Base-by-base conservation (phyloP, 2,888 invertebrate species). In the Monoplex corrugatus region DNA sequence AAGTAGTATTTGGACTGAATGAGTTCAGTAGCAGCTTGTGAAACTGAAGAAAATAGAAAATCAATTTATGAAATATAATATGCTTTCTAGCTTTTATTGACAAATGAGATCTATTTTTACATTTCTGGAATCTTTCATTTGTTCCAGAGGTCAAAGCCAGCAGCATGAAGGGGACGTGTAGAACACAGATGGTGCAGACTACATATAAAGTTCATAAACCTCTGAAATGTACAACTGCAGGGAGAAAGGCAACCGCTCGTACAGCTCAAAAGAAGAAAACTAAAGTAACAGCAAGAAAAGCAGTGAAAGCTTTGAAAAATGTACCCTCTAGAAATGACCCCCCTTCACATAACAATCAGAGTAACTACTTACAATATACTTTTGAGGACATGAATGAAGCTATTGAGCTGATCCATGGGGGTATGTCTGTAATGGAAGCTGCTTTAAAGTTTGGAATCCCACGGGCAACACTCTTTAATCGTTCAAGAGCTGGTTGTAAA, bases 401-500 rank as follows among this genome's bases (percentile, higher is more conserved):
- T 72, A 82, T 88, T n/a, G 83, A 88, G 44, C 88, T 88, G 35
- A 43, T 88, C 16, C 88, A 88, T 45, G 82, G 83, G 19, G 88
- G 88, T 2, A 44, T 88, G 83, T 57, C 83, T 16, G 88, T 88
- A 2, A 88, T 88, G 8, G 88, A 88, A 44, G 88, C 88, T 32
- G 88, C 88, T 16, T 68, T 44, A n/a, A 63, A 35, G 45, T 88
- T 44, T 38, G 83, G 83, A 19, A 88, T 88, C 38, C 88, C 88
- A 23, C 88, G 88, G 45, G 88, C 88, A 35, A 88, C 88, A 8
- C 88, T 88, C 8, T 88, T 88, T 28, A 57, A 43, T 28, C 82
- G 82, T n/a, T 88, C 88, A 2, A 57, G 83, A 28, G 50, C 40
- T 19, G 88, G 88, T 5, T 88, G 88, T 68, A 63, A 40, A 32